These are phyloP conservation scores for Drosophila neotestacea DNA, from an alignment of 2,888 invertebrate genomes.

Conservation along the genomic window DNA sequence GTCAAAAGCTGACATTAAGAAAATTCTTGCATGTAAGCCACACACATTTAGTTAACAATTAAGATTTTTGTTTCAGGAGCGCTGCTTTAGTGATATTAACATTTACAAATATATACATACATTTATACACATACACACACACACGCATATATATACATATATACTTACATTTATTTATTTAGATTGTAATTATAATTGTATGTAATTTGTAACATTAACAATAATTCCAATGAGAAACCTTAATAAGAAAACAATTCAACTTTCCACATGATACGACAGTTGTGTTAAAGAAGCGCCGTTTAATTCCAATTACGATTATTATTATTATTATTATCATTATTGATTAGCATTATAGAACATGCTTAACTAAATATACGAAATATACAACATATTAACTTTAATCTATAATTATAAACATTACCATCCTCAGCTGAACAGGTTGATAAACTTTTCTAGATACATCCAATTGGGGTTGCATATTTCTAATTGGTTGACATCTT, in stretches of 20 bases:
- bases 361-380: conserved; percentile 81
- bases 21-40: conserved; percentile 25
- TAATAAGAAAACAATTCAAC: conserved; percentile 31
- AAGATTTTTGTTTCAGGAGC: conserved; percentile 62
- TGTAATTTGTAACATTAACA: conserved; percentile 60
- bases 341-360: conserved; percentile 76
- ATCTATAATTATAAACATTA: background rate
- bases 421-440: background rate
- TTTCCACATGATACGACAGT: conserved; percentile 34
- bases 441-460: background rate
- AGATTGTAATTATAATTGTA: conserved; percentile 58
- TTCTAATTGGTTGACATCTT: too few relatives aligned
- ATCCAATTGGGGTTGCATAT: too few relatives aligned
- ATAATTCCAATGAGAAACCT: conserved; percentile 44
- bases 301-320: conserved; percentile 63
- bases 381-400: conserved; percentile 67
- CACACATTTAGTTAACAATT: conserved; percentile 47
- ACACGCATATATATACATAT: conserved; percentile 18
- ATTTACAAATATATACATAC: conserved; percentile 63
- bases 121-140: conserved; percentile 15
- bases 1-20: conserved; percentile 24
- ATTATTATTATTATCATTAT: conserved; percentile 61
- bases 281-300: conserved; percentile 49
- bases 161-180: conserved; percentile 57
- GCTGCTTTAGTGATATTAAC: conserved; percentile 81